phyloP scores from a whole-genome alignment of 2,113 vertebrate genomes.

The Glareola pratincola region DNA sequence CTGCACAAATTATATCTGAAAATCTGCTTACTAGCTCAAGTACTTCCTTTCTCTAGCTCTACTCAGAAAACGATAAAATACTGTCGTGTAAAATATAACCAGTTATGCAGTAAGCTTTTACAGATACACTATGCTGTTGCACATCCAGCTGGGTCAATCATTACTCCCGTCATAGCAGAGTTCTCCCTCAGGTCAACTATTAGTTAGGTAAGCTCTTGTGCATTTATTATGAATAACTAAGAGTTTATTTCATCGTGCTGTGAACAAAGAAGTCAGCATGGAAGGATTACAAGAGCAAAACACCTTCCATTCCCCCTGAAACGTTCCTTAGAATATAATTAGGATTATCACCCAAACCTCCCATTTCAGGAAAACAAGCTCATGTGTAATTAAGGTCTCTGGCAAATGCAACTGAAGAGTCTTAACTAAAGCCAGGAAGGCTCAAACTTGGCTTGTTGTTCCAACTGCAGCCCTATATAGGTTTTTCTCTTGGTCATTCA shows the following conservation, averaged over 20 bases:
- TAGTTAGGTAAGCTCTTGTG: background rate
- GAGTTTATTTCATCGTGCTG: background rate
- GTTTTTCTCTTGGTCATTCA: background rate
- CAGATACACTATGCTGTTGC: background rate
- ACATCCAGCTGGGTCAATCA: background rate
- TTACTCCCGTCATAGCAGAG: background rate
- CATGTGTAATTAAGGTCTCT: background rate
- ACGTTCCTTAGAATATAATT: background rate
- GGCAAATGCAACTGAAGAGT: background rate
- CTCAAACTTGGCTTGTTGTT: background rate
- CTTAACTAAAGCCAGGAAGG: conserved; percentile 11
- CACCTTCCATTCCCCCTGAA: background rate
- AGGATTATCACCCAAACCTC: conserved; percentile 8
- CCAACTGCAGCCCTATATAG: background rate
- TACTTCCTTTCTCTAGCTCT: background rate
- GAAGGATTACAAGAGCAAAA: background rate
- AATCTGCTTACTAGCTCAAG: background rate
- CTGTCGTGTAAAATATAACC: background rate
- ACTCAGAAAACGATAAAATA: background rate
- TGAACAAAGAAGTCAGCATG: conserved; percentile 20
- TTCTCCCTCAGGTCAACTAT: background rate
- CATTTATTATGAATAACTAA: background rate
- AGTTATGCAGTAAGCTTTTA: background rate
- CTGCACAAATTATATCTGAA: background rate
- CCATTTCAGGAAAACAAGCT: conserved; percentile 6